Conservation (phyloP, 2,888 invertebrate genomes). For the Hemicrepidius hirtus region DNA sequence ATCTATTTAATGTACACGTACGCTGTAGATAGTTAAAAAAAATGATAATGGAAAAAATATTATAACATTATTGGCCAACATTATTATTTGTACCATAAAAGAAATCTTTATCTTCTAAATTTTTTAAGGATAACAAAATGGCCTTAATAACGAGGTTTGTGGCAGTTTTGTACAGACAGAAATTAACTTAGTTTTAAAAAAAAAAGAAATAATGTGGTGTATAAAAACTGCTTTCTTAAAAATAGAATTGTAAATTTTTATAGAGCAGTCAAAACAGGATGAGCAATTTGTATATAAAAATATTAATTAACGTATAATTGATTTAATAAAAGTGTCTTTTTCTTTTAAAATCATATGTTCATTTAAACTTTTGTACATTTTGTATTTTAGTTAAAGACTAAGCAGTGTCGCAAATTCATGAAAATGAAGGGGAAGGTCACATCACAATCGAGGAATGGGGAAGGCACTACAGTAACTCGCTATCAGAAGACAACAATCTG, state of each 20-base stretch:
- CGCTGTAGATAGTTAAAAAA: conserved; percentile 45
- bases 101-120: conserved; percentile 33
- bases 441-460: too few relatives aligned
- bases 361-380: too few relatives aligned
- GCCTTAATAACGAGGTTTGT: conserved; percentile 46
- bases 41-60: conserved; percentile 41
- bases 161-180: conserved; percentile 36
- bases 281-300: conserved; percentile 61
- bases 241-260: conserved; percentile 61
- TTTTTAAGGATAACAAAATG: conserved; percentile 40
- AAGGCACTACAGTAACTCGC: too few relatives aligned
- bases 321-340: conserved; percentile 47
- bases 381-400: too few relatives aligned
- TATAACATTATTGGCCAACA: conserved; percentile 39
- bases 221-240: conserved; percentile 55
- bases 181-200: conserved; percentile 18
- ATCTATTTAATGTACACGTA: conserved; percentile 43
- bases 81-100: conserved; percentile 38
- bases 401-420: too few relatives aligned
- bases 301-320: conserved; percentile 50
- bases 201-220: conserved; percentile 8
- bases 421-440: too few relatives aligned
- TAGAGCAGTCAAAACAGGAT: conserved; percentile 59
- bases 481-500: too few relatives aligned
- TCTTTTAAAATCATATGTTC: too few relatives aligned